Evolutionary conservation across 2,888 invertebrate species (phyloP), one percentile per base, ranked within the genome.

Genomic region (Nyleta sp.): DNA sequence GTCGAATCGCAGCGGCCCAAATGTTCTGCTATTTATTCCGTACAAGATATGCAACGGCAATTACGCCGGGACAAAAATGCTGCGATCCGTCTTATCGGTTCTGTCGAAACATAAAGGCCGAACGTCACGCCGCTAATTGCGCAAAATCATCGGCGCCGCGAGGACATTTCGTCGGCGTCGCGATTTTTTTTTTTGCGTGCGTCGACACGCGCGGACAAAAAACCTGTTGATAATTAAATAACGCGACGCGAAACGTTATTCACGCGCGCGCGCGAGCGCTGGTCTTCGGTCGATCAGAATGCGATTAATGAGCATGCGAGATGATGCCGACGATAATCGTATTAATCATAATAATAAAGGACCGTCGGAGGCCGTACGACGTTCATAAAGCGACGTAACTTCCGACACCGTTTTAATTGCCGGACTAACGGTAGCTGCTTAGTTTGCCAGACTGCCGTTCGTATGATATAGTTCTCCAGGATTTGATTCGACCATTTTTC

Each of bases 331-430:
- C 83, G 78, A 80, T 80, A 81, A 81, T 81, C 81, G 75, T 80
- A 80, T 73, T 81, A 81, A 80, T 74, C 81, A 84, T 80, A 79
- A 80, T 80, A 77, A 82, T 81, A 70, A 82, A 70, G 67, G 72
- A 80, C 68, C 50, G 75, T 78, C 42, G 73, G 22, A 33, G 64
- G 72, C 64, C 2, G 55, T 67, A 62, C 68, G 77, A 79, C 68
- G 81, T 82, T 87, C 87, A 85, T 85, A 83, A 84, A 82, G 80
- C 81, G 81, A 85, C 85, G 86, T 84, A 85, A 88, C 85, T 87
- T 86, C 88, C 88, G 85, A 89, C 88, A 89, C 89, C 89, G 89
- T 90, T 90, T 90, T 90, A 90, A 90, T 90, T 90, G 89, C 85
- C 80, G 77, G 80, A 75, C 84, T 90, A 90, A 90, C 90, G 89